These are phyloP conservation scores for Agelaius tricolor DNA, from an alignment of 2,113 vertebrate genomes.

Conservation along the genomic window DNA sequence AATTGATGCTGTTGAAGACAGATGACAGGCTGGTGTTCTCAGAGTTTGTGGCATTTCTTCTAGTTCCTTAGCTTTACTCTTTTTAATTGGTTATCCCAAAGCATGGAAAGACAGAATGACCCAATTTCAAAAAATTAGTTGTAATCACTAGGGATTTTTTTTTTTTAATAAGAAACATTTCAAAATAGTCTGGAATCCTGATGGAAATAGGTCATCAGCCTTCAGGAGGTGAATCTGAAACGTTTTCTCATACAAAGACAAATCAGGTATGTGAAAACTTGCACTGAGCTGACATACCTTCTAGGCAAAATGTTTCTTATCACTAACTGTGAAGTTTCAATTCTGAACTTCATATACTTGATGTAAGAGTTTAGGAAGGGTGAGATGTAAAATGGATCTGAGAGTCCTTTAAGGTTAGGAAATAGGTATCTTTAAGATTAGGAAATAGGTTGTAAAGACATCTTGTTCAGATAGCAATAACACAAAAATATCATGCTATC, in stretches of 20 bases:
- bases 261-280: slow-evolving; percentile 45
- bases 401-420: slow-evolving; percentile 32
- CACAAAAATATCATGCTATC: not conserved
- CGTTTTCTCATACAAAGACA: slow-evolving; percentile 34
- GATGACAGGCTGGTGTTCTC: not conserved
- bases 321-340: slow-evolving; percentile 20
- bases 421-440: slow-evolving; percentile 47
- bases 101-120: slow-evolving; percentile 39
- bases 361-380: not conserved
- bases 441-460: slow-evolving; percentile 26
- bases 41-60: slow-evolving; percentile 7
- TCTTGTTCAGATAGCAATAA: slow-evolving; percentile 23
- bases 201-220: slow-evolving; percentile 40
- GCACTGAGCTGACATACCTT: slow-evolving; percentile 28
- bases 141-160: slow-evolving; percentile 23
- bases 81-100: slow-evolving; percentile 59
- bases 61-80: not conserved
- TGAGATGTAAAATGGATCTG: slow-evolving; percentile 42
- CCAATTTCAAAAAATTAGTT: slow-evolving; percentile 58
- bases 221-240: slow-evolving; percentile 39
- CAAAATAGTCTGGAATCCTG: slow-evolving; percentile 33
- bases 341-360: slow-evolving; percentile 23
- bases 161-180: not conserved
- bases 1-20: not conserved
- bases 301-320: slow-evolving; percentile 54